A percentile compares a stretch with the other conserved stretches of the same genome.
Evolutionary conservation across 2,888 invertebrate genomes (phyloP).

Genomic region (Plagodis pulveraria): DNA sequence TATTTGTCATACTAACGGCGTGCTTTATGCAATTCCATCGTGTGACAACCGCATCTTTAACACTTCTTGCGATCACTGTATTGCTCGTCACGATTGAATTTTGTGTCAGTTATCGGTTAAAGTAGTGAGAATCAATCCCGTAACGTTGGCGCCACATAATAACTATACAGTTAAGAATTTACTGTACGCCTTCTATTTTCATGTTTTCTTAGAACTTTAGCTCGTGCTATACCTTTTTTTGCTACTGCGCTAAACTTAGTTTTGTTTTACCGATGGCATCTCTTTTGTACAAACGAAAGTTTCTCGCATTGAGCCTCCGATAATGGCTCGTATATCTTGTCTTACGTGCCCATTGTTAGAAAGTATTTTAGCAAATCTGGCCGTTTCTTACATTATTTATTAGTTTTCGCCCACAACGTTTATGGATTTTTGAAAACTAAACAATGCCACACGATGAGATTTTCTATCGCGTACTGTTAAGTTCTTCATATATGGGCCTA

Average conservation of each 20-base stretch:
- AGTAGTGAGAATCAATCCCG: slow-evolving; percentile 40
- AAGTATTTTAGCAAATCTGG: slow-evolving; percentile 55
- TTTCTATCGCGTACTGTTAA: no score
- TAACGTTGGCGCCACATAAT: slow-evolving; percentile 41
- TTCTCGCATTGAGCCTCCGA: slow-evolving; percentile 46
- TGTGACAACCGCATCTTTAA: slow-evolving; percentile 53
- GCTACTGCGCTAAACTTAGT: slow-evolving; percentile 44
- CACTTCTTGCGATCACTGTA: slow-evolving; percentile 47
- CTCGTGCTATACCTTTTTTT: slow-evolving; percentile 51
- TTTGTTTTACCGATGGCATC: slow-evolving; percentile 57
- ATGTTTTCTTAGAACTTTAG: slow-evolving; percentile 42
- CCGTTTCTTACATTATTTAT: slow-evolving; percentile 45
- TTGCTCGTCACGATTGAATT: slow-evolving; percentile 54
- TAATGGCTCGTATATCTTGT: slow-evolving; percentile 54
- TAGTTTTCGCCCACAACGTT: slow-evolving; percentile 15
- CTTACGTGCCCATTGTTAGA: slow-evolving; percentile 59
- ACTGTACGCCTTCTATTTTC: slow-evolving; percentile 44
- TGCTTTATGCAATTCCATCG: slow-evolving; percentile 58
- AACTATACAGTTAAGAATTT: slow-evolving; percentile 36
- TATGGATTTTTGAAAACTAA: slow-evolving; percentile 7
- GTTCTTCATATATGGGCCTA: no score
- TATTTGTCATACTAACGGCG: slow-evolving; percentile 54
- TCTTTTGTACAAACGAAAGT: slow-evolving; percentile 51
- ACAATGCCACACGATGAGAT: no score
- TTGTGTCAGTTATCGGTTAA: slow-evolving; percentile 50